Base-by-base conservation (phyloP, 2,888 invertebrate genomes). In the Pheosia tremula region DNA sequence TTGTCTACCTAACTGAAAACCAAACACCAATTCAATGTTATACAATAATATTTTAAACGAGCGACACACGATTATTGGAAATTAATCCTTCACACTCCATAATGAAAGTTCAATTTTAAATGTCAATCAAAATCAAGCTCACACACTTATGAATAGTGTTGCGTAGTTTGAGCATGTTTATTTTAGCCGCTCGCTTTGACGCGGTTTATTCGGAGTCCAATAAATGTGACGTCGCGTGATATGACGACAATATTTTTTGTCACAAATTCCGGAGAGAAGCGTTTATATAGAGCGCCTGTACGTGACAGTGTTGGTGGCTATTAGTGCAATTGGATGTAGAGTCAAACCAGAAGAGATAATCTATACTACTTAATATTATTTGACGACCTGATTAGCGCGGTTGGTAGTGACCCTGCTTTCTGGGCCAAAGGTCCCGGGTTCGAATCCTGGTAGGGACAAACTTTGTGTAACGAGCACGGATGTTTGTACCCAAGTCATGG, bases 191-290 rank as follows among this genome's bases (percentile, higher is more conserved):
- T 65, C 58, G 63, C 62, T 57, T 62, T 64, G 62, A 65, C 61
- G 66, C 39, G 49, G 59, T 68, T 73, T 73, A 78, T 78, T 70
- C 62, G 50, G 53, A 59, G 61, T 59, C 62, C 60, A 37, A 69
- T 66, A 39, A 66, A 50, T 24, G 64, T 71, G 74, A 75, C 70
- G 77, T 68, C 54, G 53, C 55, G 8, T 45, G 36, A 56, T 54
- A 64, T 70, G 77, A 77, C 71, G 69, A 59, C 61, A 64, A 50
- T 2, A 58, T 62, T 63, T 59, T 68, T 71, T 69, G 55, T 60
- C n/a, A 50, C 64, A 57, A 69, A 71, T 72, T 67, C 63, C 69
- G 58, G 58, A 60, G 56, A 60, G 38, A 9, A 61, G 37, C 57
- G 52, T 47, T 24, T 24, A 61, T 56, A 59, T 37, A 53, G n/a